Conservation (phyloP, 2,113 vertebrate genomes). For the Scolopax mira region DNA sequence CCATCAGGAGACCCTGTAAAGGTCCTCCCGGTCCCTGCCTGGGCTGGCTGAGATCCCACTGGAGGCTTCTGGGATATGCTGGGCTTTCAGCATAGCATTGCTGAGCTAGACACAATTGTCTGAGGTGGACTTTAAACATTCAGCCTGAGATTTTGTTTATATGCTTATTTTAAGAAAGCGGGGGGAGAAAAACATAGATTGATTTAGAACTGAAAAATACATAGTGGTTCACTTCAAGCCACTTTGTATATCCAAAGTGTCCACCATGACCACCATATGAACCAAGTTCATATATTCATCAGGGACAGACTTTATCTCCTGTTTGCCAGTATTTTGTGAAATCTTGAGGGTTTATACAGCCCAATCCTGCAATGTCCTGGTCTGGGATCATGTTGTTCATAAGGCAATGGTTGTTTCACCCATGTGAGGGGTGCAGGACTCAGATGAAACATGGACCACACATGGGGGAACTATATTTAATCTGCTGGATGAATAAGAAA, state of each 20-base stretch:
- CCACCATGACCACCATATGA: too few species aligned
- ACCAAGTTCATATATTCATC: neutral
- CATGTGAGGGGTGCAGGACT: neutral
- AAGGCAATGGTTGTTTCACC: neutral
- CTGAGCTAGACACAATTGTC: neutral
- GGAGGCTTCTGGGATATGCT: neutral
- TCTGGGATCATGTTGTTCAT: neutral
- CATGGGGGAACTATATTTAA: neutral
- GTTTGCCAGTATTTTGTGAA: neutral
- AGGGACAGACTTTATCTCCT: neutral
- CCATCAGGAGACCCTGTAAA: neutral
- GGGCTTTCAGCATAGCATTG: neutral
- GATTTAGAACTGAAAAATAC: neutral
- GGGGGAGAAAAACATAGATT: fast-evolving
- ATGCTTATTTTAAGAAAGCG: neutral
- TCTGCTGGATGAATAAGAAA: neutral
- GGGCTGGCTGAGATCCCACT: neutral
- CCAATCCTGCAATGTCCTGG: fast-evolving
- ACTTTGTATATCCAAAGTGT: neutral
- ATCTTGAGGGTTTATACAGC: neutral
- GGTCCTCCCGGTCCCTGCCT: neutral
- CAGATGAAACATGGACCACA: neutral
- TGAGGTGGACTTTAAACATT: neutral
- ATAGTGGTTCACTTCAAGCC: neutral
- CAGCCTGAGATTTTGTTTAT: neutral